Evolutionary conservation across 2,888 invertebrate genomes (phyloP).

Genomic region (Bruchidius siliquastri): DNA sequence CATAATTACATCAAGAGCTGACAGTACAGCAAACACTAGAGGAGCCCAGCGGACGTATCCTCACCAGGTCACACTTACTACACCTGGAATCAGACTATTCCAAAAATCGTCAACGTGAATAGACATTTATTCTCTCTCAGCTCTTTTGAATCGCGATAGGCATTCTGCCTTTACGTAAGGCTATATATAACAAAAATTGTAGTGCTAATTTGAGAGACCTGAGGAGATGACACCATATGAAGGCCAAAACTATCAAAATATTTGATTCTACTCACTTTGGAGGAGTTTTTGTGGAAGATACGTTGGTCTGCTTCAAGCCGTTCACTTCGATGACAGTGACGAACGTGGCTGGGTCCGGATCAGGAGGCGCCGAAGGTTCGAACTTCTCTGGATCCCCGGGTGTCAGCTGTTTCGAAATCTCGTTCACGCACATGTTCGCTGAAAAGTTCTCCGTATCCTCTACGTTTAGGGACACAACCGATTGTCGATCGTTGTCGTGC

Average conservation of each 20-base stretch:
- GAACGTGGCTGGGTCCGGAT: constrained; percentile 60
- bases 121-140: no score
- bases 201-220: no score
- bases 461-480: constrained; percentile 23
- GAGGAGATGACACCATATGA: no score
- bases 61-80: no score
- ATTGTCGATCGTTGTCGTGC: constrained; percentile 19
- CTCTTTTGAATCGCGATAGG: no score
- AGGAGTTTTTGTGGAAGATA: constrained; percentile 36
- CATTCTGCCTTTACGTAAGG: no score
- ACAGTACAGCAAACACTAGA: no score
- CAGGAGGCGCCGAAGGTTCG: constrained; percentile 30
- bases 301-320: constrained; percentile 57
- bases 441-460: constrained; percentile 40
- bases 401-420: constrained; percentile 52
- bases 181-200: no score
- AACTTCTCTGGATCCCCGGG: constrained; percentile 25
- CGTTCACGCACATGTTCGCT: constrained; percentile 67
- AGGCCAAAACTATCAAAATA: background rate
- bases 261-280: constrained; percentile 36
- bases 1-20: no score
- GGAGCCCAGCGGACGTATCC: no score
- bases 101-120: no score
- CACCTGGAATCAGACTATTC: no score
- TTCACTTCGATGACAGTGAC: constrained; percentile 87